Conservation (phyloP, 2,888 invertebrate species). For the Caenorhabditis angaria region DNA sequence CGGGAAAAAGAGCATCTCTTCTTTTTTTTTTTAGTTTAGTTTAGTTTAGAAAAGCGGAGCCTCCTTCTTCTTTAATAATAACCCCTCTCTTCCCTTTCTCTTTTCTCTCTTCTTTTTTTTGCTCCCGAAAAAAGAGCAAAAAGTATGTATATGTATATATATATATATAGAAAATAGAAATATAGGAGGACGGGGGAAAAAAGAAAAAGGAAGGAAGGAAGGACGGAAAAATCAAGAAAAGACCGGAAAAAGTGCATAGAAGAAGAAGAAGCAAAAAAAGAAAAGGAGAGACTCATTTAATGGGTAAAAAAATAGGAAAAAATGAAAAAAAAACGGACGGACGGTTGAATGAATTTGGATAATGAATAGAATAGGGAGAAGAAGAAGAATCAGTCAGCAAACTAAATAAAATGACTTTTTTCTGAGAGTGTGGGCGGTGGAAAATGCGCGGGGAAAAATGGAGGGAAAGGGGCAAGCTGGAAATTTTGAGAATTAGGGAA, state of each 20-base stretch:
- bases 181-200: no score
- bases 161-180: no score
- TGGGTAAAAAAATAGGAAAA: background rate
- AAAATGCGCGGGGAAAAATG: background rate
- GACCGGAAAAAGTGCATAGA: background rate
- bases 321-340: no score
- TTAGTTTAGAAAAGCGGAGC: no score
- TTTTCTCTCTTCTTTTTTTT: no score
- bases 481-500: no score
- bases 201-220: background rate
- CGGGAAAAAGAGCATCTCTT: background rate
- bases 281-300: background rate
- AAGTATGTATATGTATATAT: no score
- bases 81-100: no score
- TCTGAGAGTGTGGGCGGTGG: no score
- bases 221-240: background rate
- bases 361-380: slow-evolving; percentile 4
- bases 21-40: background rate
- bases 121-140: background rate
- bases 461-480: background rate
- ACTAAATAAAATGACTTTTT: background rate
- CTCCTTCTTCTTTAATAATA: background rate
- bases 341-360: slow-evolving; percentile 4
- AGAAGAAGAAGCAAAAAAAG: background rate
- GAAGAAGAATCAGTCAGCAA: no score